Percentiles rank a stretch among this genome's conserved stretches.
Conservation (phyloP, 2,113 vertebrate species). For the Cyprichromis sp. region DNA sequence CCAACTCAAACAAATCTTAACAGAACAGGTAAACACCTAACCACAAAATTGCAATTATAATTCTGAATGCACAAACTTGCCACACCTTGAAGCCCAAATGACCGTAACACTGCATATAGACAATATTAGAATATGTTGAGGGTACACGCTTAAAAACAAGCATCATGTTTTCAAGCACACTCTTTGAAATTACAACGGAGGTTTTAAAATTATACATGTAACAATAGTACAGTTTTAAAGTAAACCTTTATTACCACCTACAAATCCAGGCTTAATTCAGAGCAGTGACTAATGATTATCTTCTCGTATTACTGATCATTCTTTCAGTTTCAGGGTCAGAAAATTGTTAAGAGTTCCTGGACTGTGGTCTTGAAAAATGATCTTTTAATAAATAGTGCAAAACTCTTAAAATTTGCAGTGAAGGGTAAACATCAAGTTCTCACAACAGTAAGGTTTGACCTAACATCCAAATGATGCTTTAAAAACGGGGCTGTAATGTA, state of each 20-base stretch:
- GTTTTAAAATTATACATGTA: not conserved
- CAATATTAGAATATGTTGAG: not conserved
- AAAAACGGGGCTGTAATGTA: not conserved
- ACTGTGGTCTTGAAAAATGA: not conserved
- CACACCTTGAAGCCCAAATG: not conserved
- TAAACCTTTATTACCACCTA: not conserved
- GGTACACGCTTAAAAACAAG: not conserved
- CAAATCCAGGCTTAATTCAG: not conserved
- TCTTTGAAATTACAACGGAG: not conserved
- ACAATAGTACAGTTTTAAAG: not conserved
- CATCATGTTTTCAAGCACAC: not conserved
- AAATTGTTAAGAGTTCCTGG: not conserved
- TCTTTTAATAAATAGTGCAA: not conserved
- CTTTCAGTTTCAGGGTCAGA: not conserved
- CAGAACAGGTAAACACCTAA: conserved; percentile 73
- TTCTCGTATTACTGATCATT: not conserved
- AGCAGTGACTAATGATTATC: not conserved
- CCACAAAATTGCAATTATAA: not conserved
- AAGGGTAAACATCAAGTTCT: not conserved
- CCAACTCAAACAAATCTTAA: conserved; percentile 84
- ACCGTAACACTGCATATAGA: not conserved
- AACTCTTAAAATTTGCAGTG: not conserved
- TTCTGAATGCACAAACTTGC: not conserved
- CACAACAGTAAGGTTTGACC: not conserved
- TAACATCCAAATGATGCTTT: not conserved